Conservation (phyloP, 2,888 invertebrate genomes). For the Conchocele bisecta region DNA sequence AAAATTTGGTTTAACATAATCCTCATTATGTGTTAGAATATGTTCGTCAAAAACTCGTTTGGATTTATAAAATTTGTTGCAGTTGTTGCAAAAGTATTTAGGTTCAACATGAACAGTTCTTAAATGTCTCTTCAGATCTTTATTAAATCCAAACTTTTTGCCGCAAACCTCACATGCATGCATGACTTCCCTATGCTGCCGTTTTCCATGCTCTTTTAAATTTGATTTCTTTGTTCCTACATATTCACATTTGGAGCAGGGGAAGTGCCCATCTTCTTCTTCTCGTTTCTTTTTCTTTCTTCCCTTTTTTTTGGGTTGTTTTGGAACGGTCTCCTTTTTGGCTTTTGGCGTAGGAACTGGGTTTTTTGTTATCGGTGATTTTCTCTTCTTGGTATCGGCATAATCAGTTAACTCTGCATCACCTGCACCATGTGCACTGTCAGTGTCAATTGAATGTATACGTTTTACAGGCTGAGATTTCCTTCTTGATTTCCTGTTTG, state of each 20-base stretch:
- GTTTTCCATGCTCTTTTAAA: conserved; percentile 61
- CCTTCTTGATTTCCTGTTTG: too few relatives aligned
- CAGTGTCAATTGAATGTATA: too few relatives aligned
- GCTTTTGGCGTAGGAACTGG: background rate
- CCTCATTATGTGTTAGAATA: conserved; percentile 61
- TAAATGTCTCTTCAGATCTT: conserved; percentile 67
- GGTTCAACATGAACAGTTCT: conserved; percentile 56
- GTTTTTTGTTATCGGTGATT: too few relatives aligned
- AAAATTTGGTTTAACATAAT: conserved; percentile 66
- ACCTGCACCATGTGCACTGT: too few relatives aligned
- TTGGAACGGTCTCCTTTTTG: background rate
- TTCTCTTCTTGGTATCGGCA: too few relatives aligned
- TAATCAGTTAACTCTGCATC: too few relatives aligned
- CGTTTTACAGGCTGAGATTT: too few relatives aligned
- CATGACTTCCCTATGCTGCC: conserved; percentile 62
- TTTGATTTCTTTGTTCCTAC: conserved; percentile 52
- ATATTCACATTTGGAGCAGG: conserved; percentile 61
- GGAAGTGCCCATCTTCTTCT: conserved; percentile 10
- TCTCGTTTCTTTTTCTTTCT: background rate
- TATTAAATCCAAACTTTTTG: conserved; percentile 65
- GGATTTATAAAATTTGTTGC: conserved; percentile 71
- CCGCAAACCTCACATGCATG: conserved; percentile 66
- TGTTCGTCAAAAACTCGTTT: conserved; percentile 61
- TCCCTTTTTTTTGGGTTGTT: background rate
- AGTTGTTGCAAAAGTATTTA: conserved; percentile 67